phyloP scores from a whole-genome alignment of 2,113 vertebrate species.

The Mesoclemmys tuberculata region DNA sequence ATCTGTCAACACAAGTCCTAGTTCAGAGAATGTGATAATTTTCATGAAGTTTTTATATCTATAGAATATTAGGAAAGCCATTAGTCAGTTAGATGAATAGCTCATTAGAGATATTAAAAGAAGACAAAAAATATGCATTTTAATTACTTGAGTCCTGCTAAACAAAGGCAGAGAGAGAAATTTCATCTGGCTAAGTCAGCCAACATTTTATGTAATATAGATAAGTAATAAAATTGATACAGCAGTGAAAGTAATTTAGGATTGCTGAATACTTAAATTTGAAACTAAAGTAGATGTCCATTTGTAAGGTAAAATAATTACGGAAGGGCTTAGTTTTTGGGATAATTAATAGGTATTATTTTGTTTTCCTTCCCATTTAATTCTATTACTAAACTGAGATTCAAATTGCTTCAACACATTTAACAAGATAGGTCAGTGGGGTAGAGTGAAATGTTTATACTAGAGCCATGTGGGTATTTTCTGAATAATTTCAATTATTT shows the following conservation, averaged over 20 bases:
- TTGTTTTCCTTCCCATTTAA: slow-evolving; percentile 24
- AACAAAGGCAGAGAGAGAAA: not conserved
- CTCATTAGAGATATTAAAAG: slow-evolving; percentile 17
- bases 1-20: slow-evolving; percentile 35
- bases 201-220: not conserved
- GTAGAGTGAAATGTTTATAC: slow-evolving; percentile 2
- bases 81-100: slow-evolving; percentile 42
- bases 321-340: not conserved
- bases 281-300: not conserved
- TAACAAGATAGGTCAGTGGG: not conserved
- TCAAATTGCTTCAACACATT: slow-evolving; percentile 28
- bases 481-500: not conserved
- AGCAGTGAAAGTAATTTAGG: not conserved
- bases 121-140: slow-evolving; percentile 17
- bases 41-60: slow-evolving; percentile 19
- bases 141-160: slow-evolving; percentile 41
- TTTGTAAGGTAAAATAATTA: slow-evolving; percentile 29
- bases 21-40: slow-evolving; percentile 34
- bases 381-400: slow-evolving; percentile 28
- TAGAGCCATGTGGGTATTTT: not conserved
- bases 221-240: not conserved
- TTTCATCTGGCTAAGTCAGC: not conserved
- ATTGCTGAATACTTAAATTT: not conserved
- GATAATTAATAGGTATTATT: slow-evolving; percentile 9
- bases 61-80: not conserved